phyloP scores from a whole-genome alignment of 30 jellyfish, hydroid and myxozoan genomes.

The Thelohanellus kitauei region DNA sequence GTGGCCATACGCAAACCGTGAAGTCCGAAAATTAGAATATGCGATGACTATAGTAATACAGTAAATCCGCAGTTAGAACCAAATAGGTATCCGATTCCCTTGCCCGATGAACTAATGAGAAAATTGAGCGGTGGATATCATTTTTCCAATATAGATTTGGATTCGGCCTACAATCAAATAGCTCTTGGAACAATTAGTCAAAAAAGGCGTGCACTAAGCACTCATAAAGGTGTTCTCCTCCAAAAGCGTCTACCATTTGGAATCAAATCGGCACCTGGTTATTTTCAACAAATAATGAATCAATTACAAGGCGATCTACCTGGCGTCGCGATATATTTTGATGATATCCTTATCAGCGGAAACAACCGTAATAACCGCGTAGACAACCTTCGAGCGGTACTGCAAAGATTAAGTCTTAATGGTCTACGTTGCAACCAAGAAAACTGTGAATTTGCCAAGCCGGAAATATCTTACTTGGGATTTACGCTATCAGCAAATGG shows the following conservation, averaged over 20 bases:
- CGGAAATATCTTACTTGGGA: too few species aligned
- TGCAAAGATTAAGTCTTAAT: too few species aligned
- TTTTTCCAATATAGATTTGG: conserved; percentile 6
- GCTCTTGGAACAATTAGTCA: background rate
- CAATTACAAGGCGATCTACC: conserved; percentile 5
- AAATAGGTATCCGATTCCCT: conserved; percentile 4
- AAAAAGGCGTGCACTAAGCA: conserved; percentile 7
- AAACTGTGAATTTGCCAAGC: too few species aligned
- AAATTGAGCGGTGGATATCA: conserved; percentile 8
- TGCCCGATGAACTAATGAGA: conserved; percentile 6
- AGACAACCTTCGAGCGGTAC: background rate
- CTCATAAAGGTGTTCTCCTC: conserved; percentile 9
- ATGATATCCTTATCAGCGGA: conserved; percentile 4
- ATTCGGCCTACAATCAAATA: conserved; percentile 6
- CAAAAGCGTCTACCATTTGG: conserved; percentile 13
- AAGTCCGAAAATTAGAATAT: conserved; percentile 1
- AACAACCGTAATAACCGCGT: background rate
- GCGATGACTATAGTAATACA: conserved; percentile 6
- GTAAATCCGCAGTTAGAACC: conserved; percentile 4
- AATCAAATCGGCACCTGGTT: conserved; percentile 6
- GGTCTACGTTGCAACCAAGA: too few species aligned
- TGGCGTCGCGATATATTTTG: conserved; percentile 11
- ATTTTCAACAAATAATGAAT: conserved; percentile 3
- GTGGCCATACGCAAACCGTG: conserved; percentile 2
- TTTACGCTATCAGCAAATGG: too few species aligned